A percentile compares a stretch with the other conserved stretches of the same genome.
Conservation (phyloP, 2,797 vertebrate species). For the Malacoctenus gilli region DNA sequence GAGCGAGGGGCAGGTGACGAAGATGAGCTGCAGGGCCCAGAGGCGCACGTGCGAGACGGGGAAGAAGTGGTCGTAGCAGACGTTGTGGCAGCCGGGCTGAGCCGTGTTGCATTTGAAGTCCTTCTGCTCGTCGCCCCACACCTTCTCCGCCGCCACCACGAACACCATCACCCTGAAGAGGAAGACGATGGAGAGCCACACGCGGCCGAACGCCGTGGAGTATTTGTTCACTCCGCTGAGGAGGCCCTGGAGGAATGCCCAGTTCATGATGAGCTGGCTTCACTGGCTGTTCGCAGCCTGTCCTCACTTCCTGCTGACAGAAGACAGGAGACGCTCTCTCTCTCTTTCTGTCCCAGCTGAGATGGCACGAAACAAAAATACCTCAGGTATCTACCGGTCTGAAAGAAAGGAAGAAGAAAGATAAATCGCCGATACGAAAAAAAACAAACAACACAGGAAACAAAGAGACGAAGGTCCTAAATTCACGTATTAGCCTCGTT, state of each 20-base stretch:
- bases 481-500: no score
- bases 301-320: constrained; percentile 54
- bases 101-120: constrained; percentile 94
- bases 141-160: constrained; percentile 90
- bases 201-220: constrained; percentile 92
- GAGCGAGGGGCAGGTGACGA: constrained; percentile 96
- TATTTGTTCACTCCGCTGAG: constrained; percentile 93
- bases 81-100: constrained; percentile 94
- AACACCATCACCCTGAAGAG: constrained; percentile 95
- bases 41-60: constrained; percentile 94
- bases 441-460: background rate
- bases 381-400: background rate
- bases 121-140: constrained; percentile 95
- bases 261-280: constrained; percentile 88
- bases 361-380: constrained; percentile 29
- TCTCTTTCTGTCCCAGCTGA: no score
- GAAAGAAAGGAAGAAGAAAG: background rate
- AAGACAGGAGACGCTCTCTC: constrained; percentile 43
- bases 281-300: constrained; percentile 28
- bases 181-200: constrained; percentile 96
- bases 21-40: constrained; percentile 98
- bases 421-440: background rate
- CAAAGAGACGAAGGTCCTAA: background rate
- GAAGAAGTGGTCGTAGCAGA: constrained; percentile 94
- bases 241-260: constrained; percentile 89